Conservation (phyloP, 2,888 invertebrate genomes). For the Pachymerium ferrugineum region DNA sequence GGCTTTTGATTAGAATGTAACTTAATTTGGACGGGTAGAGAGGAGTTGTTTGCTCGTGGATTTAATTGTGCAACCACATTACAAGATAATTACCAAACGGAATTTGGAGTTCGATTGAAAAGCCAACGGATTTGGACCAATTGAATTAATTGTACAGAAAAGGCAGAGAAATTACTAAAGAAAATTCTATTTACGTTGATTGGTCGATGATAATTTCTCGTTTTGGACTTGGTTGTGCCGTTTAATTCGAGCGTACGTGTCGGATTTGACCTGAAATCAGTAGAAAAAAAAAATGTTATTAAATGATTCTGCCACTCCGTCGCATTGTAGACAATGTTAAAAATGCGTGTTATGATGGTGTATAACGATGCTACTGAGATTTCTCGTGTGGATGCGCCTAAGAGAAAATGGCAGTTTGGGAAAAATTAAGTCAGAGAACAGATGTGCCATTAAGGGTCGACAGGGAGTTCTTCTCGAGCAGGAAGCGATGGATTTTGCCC, state of each 20-base stretch:
- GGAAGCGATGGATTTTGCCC: constrained; percentile 21
- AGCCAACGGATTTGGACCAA: background rate
- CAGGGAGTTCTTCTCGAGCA: constrained; percentile 11
- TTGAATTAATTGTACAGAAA: background rate
- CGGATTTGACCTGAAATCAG: background rate
- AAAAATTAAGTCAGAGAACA: constrained; percentile 22
- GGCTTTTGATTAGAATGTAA: constrained; percentile 9
- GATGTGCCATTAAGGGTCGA: constrained; percentile 27
- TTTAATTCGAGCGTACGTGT: constrained; percentile 20
- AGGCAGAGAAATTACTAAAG: background rate
- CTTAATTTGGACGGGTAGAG: background rate
- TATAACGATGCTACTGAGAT: constrained; percentile 17
- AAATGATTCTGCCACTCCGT: background rate
- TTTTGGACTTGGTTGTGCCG: background rate
- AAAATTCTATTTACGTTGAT: background rate
- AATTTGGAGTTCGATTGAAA: constrained; percentile 23
- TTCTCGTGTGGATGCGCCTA: constrained; percentile 25
- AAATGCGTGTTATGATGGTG: constrained; percentile 17
- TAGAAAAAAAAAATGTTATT: background rate
- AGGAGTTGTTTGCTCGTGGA: constrained; percentile 1
- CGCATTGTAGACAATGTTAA: background rate
- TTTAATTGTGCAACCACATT: constrained; percentile 25
- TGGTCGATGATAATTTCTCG: background rate
- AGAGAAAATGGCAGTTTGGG: constrained; percentile 12
- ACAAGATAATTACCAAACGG: constrained; percentile 15